These are phyloP conservation scores for Uropetala carovei DNA, from an alignment of 2,888 invertebrate species.

Conservation along the genomic window DNA sequence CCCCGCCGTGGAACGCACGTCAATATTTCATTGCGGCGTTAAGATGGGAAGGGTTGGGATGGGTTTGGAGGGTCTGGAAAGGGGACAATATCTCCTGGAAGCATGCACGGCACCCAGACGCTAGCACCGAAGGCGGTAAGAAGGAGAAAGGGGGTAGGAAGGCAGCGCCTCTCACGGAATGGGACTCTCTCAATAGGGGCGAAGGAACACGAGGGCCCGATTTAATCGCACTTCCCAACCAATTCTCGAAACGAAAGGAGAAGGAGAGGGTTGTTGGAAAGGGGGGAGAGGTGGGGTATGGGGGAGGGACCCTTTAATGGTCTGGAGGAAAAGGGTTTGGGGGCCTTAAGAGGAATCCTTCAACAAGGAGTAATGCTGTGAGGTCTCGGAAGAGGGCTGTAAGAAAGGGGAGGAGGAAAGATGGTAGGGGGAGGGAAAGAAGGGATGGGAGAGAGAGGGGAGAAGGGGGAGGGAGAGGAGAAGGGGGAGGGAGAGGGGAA, in stretches of 20 bases:
- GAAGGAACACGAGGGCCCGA: too few relatives aligned
- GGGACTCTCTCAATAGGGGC: too few relatives aligned
- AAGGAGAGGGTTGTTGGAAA: neutral
- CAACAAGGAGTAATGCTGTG: neutral
- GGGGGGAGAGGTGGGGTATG: neutral
- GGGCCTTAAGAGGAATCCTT: neutral
- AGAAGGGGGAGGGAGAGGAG: too few relatives aligned
- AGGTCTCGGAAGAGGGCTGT: neutral
- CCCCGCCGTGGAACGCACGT: neutral
- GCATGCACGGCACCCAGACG: too few relatives aligned
- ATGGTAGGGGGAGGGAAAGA: too few relatives aligned
- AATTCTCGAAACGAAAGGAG: neutral
- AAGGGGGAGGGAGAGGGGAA: too few relatives aligned
- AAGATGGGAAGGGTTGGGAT: too few relatives aligned
- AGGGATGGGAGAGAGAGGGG: too few relatives aligned
- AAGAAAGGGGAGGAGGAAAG: neutral
- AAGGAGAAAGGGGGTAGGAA: too few relatives aligned
- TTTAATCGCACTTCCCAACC: neutral
- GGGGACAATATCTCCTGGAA: too few relatives aligned
- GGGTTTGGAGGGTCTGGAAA: too few relatives aligned
- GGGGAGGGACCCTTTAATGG: neutral
- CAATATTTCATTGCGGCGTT: neutral
- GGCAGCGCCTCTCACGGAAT: neutral
- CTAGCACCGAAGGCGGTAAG: too few relatives aligned
- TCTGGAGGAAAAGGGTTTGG: neutral